Percentiles rank a stretch among this genome's conserved stretches.
Evolutionary conservation across 2,888 invertebrate genomes (phyloP).

Genomic region (Agrochola circellaris): DNA sequence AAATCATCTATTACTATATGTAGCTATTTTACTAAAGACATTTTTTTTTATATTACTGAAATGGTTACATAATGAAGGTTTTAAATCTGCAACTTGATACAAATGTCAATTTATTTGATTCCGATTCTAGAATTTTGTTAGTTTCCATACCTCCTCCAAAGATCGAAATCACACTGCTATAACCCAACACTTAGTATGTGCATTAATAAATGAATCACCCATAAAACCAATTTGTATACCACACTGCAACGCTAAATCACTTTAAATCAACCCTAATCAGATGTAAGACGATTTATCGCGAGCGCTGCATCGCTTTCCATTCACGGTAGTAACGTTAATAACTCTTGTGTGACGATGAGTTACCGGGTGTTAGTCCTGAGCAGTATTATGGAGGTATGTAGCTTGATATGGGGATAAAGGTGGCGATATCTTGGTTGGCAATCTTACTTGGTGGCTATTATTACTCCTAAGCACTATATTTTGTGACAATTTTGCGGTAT

Average conservation of each 20-base stretch:
- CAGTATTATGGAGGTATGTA: conserved; percentile 26
- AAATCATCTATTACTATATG: background rate
- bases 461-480: background rate
- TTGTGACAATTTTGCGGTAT: background rate
- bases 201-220: conserved; percentile 42
- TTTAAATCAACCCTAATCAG: conserved; percentile 60
- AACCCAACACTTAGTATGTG: conserved; percentile 16
- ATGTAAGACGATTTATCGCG: conserved; percentile 55
- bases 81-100: too few species aligned
- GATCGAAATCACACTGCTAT: conserved; percentile 4
- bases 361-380: conserved; percentile 24
- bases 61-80: background rate
- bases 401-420: conserved; percentile 11
- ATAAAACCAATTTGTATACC: conserved; percentile 46
- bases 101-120: background rate
- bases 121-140: background rate
- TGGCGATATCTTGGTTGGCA: conserved; percentile 10
- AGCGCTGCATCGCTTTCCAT: conserved; percentile 50
- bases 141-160: background rate
- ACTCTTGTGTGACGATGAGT: conserved; percentile 41
- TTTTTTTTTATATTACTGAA: background rate
- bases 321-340: conserved; percentile 43
- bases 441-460: conserved; percentile 15
- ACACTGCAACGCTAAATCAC: conserved; percentile 44
- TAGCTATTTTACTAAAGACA: background rate